Conservation (phyloP, 2,113 vertebrate genomes). For the Albula glossodonta region DNA sequence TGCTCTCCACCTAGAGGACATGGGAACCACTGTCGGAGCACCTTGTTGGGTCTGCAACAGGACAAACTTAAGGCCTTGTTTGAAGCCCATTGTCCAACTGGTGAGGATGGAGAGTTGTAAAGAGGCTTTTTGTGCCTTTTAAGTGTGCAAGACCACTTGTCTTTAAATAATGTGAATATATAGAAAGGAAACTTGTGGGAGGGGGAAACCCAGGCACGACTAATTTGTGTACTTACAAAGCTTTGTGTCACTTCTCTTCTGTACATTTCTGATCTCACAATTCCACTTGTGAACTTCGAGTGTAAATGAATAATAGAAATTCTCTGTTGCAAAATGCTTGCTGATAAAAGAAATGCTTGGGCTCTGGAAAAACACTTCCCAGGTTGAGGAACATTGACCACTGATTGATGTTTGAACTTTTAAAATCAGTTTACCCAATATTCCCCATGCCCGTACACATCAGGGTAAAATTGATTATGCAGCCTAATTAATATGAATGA, state of each 20-base stretch:
- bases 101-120: not conserved
- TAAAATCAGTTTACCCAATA: not conserved
- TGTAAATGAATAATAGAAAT: not conserved
- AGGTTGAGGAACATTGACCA: not conserved
- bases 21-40: not conserved
- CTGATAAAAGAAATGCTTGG: not conserved
- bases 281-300: too few relatives aligned
- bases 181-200: not conserved
- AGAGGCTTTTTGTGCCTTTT: conserved; percentile 21
- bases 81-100: not conserved
- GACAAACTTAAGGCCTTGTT: not conserved
- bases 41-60: not conserved
- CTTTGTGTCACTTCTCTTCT: not conserved
- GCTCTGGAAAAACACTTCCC: not conserved
- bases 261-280: too few relatives aligned
- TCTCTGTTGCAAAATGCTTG: not conserved
- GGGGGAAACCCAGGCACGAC: not conserved
- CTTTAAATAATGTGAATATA: conserved; percentile 21
- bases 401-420: not conserved
- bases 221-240: not conserved
- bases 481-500: not conserved
- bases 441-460: not conserved
- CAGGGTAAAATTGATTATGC: not conserved
- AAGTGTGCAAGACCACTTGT: not conserved
- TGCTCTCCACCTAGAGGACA: not conserved